phyloP scores from a whole-genome alignment of 2,797 vertebrate species.

The Erethizon dorsatum region DNA sequence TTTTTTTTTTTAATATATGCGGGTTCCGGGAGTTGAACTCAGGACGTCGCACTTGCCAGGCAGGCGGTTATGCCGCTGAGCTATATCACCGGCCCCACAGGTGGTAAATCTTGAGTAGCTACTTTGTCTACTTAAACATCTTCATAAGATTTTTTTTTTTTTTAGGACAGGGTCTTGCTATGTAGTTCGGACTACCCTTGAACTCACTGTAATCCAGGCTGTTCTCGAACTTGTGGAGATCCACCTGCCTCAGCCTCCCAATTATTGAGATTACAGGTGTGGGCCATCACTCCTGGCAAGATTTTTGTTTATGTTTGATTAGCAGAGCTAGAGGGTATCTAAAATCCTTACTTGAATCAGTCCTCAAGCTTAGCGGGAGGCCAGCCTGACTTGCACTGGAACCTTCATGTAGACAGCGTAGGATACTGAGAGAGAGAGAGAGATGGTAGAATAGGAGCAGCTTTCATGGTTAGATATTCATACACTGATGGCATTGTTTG shows the following conservation, averaged over 20 bases:
- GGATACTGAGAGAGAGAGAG: not conserved
- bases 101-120: not conserved
- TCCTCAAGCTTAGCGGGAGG: not conserved
- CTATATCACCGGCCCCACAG: not conserved
- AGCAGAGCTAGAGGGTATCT: not conserved
- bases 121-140: not conserved
- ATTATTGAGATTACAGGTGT: not conserved
- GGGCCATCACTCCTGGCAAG: not conserved
- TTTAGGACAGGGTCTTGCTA: not conserved
- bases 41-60: too few species aligned
- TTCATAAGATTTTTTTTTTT: not conserved
- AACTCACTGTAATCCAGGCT: not conserved
- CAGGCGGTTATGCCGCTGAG: too few species aligned
- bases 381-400: not conserved
- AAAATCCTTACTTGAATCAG: not conserved
- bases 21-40: too few species aligned
- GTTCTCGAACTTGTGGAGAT: not conserved
- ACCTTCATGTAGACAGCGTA: not conserved
- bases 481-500: not conserved
- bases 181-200: not conserved
- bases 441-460: not conserved
- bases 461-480: not conserved
- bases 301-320: constrained; percentile 10
- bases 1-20: too few species aligned
- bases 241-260: not conserved